Evolutionary conservation across 2,113 vertebrate species (phyloP), one percentile per base, ranked within the genome.

Genomic region (Thomomys bottae): DNA sequence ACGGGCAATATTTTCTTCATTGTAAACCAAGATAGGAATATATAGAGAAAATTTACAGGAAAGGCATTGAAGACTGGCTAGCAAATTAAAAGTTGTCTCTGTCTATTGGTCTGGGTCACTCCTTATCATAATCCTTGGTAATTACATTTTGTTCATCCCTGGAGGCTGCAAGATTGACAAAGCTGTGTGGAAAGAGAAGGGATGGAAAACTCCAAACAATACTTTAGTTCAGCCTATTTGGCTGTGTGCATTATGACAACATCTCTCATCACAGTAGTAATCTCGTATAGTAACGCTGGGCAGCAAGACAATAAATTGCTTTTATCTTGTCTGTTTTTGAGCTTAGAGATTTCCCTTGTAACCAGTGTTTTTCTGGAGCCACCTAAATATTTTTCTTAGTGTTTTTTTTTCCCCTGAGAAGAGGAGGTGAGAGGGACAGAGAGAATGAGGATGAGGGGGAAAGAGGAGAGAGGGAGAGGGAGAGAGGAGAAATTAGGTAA

Each of bases 61-160:
- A 78, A 90, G 42, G 61, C 24, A 93, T 26, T 85, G 79, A 84
- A 83, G 68, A 23, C 54, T 61, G 45, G 83, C 23, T 95, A 83
- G 75, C 63, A 84, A 76, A 93, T 78, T 67, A 66, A 87, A 84
- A 66, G 81, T 81, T 49, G 42, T 83, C 83, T 85, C 61, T 95
- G 70, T n/a, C 86, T 88, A 11, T 66, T 80, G 76, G 40, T 57
- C 91, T 94, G 61, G 32, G 68, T 88, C 32, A 57, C 40, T 91
- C 30, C 66, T 95, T 95, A 95, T 93, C 71, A 80, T 68, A 76
- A 93, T 67, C 28, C 71, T 88, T 90, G 40, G 42, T 94, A 92
- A 92, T 90, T 88, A 83, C 12, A 70, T 91, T 95, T 88, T 94
- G 71, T 85, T 63, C 20, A n/a, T 92, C 76, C 77, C 42, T 68